Base-by-base conservation (phyloP, 2,797 vertebrate species). In the Epinephelus coioides region DNA sequence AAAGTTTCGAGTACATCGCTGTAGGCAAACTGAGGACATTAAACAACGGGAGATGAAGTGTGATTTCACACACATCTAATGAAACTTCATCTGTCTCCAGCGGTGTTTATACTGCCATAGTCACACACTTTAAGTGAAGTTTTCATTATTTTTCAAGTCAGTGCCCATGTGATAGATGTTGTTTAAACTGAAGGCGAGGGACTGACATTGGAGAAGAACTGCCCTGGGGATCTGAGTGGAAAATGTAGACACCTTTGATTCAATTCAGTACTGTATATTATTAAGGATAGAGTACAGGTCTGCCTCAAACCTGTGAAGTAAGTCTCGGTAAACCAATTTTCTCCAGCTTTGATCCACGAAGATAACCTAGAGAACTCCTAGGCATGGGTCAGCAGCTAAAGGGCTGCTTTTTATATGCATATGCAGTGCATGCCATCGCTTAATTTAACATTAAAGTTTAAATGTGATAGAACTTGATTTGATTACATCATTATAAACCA, bases 1-100 rank as follows among this genome's bases (percentile, higher is more conserved):
- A 74, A 80, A 76, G 73, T 88, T 86, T 80, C 5, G n/a, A 54
- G 64, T 51, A 25, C 70, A 77, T 53, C 1, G 68, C 88, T 69
- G 51, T 6, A 25, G 86, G 82, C 70, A 77, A 87, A 86, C 51
- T 13, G 57, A 84, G 66, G 61, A 75, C 80, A 81, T 86, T 62
- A 79, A 87, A 82, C 53, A 59, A 44, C 8, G 3, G 69, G 68
- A 84, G 75, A 82, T 85, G 38, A 84, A 86, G 56, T 67, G 69
- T 54, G 63, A 79, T 65, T 78, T 83, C 69, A 47, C 44, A 69
- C 49, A 68, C 57, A 30, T 73, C 81, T 71, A 73, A 85, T 86
- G 63, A 40, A 79, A 79, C 63, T 73, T 83, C 38, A 80, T 86
- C 70, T 3, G 38, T 86, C 81, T 82, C 76, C 71, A 47, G 59